These are phyloP conservation scores for Unio delphinus DNA, from an alignment of 2,888 invertebrate genomes.

Conservation along the genomic window DNA sequence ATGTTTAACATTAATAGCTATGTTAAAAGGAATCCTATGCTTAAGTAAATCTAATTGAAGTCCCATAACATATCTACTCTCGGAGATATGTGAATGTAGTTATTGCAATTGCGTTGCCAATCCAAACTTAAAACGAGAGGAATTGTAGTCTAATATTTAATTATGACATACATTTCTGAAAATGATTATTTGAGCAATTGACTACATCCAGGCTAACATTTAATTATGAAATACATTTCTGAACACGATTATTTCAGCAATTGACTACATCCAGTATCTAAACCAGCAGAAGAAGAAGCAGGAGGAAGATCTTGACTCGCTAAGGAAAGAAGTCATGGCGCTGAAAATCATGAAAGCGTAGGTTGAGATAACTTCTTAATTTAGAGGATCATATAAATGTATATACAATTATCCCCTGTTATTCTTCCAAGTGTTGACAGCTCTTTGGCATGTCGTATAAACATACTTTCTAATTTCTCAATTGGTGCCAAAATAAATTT, in stretches of 20 bases:
- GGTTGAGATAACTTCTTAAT: conserved; percentile 25
- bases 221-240: background rate
- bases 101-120: no score
- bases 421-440: background rate
- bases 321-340: conserved; percentile 79
- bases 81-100: no score
- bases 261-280: conserved; percentile 81
- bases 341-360: conserved; percentile 86
- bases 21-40: no score
- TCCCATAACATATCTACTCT: no score
- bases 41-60: no score
- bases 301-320: conserved; percentile 85
- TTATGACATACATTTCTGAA: background rate
- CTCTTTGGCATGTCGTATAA: background rate
- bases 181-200: conserved; percentile 67
- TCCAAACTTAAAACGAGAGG: no score
- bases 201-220: conserved; percentile 75
- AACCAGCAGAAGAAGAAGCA: conserved; percentile 93
- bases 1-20: no score
- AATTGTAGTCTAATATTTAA: background rate
- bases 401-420: background rate
- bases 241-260: conserved; percentile 60
- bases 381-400: background rate
- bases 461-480: background rate
- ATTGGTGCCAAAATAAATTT: no score